Evolutionary conservation across 1,140 invertebrate genomes (phyloP), one percentile per base, ranked within the genome.

Genomic region (Zophobas morio): DNA sequence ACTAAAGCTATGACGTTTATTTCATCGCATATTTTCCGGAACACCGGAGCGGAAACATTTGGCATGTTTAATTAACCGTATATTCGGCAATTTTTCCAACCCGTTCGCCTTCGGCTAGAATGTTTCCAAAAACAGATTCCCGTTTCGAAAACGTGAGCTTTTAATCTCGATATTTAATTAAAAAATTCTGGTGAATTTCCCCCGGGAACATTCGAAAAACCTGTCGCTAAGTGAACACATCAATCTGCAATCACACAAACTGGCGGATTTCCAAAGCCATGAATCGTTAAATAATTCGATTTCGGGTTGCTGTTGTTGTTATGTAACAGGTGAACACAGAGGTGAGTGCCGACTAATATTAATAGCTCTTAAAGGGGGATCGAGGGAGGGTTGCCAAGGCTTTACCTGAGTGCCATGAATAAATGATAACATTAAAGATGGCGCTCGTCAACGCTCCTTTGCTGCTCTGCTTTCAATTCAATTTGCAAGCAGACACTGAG

Each of bases 341-440:
- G 71, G 71, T 73, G 54, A 56, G 54, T 73, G 71, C 71, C 71
- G 49, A 73, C 47, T 73, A 73, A 73, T 73, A 73, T 54, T 73
- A 73, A 73, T 73, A 73, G 71, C 54, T 56, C 71, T 73, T 73
- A 73, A 73, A 73, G 49, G 71, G 71, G 51, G 71, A 72, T 56
- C 71, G 71, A 73, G 71, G 71, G 71, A 56, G 71, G 71, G 54
- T 54, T 56, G 47, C 49, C 35, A 33, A 40, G 71, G 47, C 54
- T 72, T 53, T 78, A 78, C 78, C 71, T 79, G 75, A 79, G 75
- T 70, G 75, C 75, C 63, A 79, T 79, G 78, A 79, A 79, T 79
- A 79, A 79, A 73, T 79, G 78, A 79, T 79, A 70, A 70, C 75
- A 79, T 79, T 79, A 79, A 79, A 77, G 70, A 77, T 76, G 60